Conservation (phyloP, 2,797 vertebrate species). For the Fistularia commersonii region DNA sequence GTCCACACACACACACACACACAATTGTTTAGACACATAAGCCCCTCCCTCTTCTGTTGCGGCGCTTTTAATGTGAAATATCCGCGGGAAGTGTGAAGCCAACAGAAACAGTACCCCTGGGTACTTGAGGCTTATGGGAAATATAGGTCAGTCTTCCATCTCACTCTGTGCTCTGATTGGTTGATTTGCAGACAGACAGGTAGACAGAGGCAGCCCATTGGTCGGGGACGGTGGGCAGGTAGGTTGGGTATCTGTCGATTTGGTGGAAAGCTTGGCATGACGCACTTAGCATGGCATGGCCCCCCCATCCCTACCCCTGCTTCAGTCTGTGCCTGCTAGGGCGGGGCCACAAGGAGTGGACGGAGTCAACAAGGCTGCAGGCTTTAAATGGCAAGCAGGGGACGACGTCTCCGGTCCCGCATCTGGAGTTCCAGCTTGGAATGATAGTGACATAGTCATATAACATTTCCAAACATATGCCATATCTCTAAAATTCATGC, state of each 20-base stretch:
- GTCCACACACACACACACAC: not conserved
- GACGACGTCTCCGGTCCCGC: not conserved
- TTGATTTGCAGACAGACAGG: constrained; percentile 78
- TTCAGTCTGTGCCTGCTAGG: not conserved
- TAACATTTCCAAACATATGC: too few relatives aligned
- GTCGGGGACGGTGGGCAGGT: constrained; percentile 78
- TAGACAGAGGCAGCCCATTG: constrained; percentile 76
- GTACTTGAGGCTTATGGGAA: too few relatives aligned
- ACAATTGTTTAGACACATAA: not conserved
- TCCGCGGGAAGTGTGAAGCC: too few relatives aligned
- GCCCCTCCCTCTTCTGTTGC: not conserved
- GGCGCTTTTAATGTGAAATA: not conserved
- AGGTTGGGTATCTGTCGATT: constrained; percentile 65
- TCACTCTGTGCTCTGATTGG: constrained; percentile 71
- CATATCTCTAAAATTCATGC: too few relatives aligned
- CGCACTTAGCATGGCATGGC: constrained; percentile 73
- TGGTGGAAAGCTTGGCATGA: constrained; percentile 69
- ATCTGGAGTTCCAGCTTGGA: not conserved
- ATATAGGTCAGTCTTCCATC: not conserved
- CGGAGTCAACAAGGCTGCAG: too few relatives aligned
- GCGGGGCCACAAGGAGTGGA: too few relatives aligned
- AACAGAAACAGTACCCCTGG: too few relatives aligned
- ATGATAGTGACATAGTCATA: too few relatives aligned
- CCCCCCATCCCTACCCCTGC: constrained; percentile 9
- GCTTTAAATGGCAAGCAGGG: too few relatives aligned